Conservation (phyloP, 2,113 vertebrate species). For the Poeciliopsis prolifica region DNA sequence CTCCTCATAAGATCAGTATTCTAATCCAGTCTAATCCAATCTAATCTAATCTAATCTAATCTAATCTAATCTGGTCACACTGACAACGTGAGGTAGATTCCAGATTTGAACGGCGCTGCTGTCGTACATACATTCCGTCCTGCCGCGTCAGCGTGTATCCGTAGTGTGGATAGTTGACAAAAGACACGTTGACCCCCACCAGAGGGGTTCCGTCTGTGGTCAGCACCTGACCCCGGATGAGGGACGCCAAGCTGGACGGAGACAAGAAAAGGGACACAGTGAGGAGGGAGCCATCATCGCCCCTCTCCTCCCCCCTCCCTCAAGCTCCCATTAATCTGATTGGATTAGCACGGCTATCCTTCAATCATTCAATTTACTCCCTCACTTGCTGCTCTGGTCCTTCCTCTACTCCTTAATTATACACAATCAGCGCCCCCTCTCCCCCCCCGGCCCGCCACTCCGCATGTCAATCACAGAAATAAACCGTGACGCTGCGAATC, state of each 20-base stretch:
- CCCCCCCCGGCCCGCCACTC: no score
- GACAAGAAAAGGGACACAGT: conserved; percentile 56
- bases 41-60: conserved; percentile 44
- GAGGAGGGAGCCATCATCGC: conserved; percentile 42
- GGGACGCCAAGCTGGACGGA: conserved; percentile 89
- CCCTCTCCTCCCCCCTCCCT: conserved; percentile 17
- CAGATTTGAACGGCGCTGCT: conserved; percentile 50
- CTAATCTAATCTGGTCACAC: conserved; percentile 45
- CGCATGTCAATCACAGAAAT: conserved; percentile 64
- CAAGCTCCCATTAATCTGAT: conserved; percentile 53
- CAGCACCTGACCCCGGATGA: conserved; percentile 97
- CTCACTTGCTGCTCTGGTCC: conserved; percentile 57
- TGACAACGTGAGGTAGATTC: conserved; percentile 59
- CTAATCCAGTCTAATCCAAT: conserved; percentile 46
- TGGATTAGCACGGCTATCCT: conserved; percentile 67
- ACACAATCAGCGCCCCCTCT: conserved; percentile 46
- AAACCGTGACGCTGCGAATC: conserved; percentile 49
- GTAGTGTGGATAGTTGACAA: conserved; percentile 97
- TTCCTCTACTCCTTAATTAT: conserved; percentile 67
- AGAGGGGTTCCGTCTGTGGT: conserved; percentile 97
- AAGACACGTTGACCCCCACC: conserved; percentile 97
- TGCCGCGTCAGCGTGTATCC: conserved; percentile 98
- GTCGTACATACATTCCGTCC: conserved; percentile 95
- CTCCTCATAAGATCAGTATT: conserved; percentile 30
- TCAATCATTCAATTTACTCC: conserved; percentile 67